These are phyloP conservation scores for Bicyclus anynana DNA, from an alignment of 1,140 invertebrate genomes.

Conservation along the genomic window DNA sequence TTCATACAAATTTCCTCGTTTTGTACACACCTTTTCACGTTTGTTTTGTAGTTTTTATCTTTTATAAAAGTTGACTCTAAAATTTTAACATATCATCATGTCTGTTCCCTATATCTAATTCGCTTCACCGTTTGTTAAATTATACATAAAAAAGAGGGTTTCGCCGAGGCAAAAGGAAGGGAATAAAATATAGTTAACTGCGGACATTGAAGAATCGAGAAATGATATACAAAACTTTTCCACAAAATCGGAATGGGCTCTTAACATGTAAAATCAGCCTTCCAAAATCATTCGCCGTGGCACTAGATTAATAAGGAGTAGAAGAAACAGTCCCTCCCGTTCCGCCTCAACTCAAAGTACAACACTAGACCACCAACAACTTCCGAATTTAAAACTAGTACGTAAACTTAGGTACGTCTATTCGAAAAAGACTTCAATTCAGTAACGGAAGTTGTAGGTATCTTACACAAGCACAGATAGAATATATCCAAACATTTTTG, in stretches of 20 bases:
- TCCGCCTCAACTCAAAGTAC: too few relatives aligned
- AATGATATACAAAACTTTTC: constrained; percentile 63
- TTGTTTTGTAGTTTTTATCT: constrained; percentile 68
- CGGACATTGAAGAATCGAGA: constrained; percentile 45
- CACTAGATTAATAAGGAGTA: constrained; percentile 27
- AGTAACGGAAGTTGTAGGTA: too few relatives aligned
- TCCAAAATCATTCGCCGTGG: constrained; percentile 49
- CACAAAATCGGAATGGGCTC: constrained; percentile 66
- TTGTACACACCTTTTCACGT: constrained; percentile 75
- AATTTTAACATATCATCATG: constrained; percentile 75
- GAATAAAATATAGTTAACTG: constrained; percentile 54
- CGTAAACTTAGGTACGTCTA: too few relatives aligned
- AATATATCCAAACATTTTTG: too few relatives aligned
- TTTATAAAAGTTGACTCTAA: constrained; percentile 77
- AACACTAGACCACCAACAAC: too few relatives aligned
- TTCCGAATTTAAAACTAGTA: too few relatives aligned
- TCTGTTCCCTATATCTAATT: constrained; percentile 75
- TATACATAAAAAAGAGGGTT: constrained; percentile 60
- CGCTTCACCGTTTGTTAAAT: constrained; percentile 71
- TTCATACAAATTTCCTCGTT: constrained; percentile 77
- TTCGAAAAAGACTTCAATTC: too few relatives aligned
- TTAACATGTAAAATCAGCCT: constrained; percentile 57
- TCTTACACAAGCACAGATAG: too few relatives aligned
- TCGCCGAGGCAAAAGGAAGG: constrained; percentile 65
- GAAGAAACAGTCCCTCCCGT: too few relatives aligned